Evolutionary conservation across 2,113 vertebrate genomes (phyloP).

Genomic region (Bubo blakistoni): DNA sequence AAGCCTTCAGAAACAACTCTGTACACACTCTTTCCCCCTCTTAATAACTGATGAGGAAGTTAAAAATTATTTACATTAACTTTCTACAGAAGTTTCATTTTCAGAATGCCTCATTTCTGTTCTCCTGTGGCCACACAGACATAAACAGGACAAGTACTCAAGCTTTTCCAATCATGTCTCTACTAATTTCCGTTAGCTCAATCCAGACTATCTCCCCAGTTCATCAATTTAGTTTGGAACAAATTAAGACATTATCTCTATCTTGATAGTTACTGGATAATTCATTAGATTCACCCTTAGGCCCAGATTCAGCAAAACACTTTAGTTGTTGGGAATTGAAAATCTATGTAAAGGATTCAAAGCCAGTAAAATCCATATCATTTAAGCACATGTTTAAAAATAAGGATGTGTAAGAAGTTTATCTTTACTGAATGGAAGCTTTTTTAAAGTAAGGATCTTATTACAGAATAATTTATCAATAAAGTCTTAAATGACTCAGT

Average conservation of each 20-base stretch:
- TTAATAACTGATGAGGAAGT: background rate
- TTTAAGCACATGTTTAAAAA: background rate
- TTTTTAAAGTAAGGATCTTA: background rate
- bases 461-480: background rate
- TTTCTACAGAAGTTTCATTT: background rate
- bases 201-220: background rate
- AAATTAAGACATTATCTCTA: constrained; percentile 17
- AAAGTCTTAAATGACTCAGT: background rate
- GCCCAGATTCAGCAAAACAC: background rate
- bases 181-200: background rate
- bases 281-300: background rate
- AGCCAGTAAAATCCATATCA: background rate
- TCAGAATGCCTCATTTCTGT: background rate
- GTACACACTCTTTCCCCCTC: background rate
- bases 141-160: background rate
- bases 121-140: background rate
- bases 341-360: background rate
- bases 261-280: background rate
- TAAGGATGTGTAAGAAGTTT: background rate
- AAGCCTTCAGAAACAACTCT: background rate
- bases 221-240: background rate
- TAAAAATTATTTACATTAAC: background rate
- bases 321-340: background rate
- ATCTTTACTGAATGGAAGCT: background rate
- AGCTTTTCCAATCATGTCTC: background rate